Conservation (phyloP, 2,888 invertebrate species). For the Platycnemis pennipes region DNA sequence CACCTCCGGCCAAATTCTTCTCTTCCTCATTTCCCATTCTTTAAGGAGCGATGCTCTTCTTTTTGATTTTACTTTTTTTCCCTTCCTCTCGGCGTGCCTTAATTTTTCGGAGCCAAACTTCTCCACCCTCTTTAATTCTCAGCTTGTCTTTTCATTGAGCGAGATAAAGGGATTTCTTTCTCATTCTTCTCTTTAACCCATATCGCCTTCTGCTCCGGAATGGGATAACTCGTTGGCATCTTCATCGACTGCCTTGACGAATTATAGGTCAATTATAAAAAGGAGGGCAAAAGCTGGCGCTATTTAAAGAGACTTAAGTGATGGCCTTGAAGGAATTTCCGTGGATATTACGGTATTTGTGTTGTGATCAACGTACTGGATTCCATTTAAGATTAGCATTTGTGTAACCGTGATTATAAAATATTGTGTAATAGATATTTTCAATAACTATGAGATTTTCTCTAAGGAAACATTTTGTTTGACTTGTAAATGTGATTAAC, state of each 20-base stretch:
- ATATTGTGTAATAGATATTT: too few relatives aligned
- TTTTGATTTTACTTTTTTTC: not conserved
- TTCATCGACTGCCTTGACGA: constrained; percentile 34
- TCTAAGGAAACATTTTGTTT: too few relatives aligned
- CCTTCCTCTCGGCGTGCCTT: constrained; percentile 7
- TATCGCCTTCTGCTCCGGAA: constrained; percentile 21
- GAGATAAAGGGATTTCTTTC: constrained; percentile 48
- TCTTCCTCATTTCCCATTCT: constrained; percentile 43
- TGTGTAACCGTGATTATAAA: too few relatives aligned
- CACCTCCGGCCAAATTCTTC: constrained; percentile 3
- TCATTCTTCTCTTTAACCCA: constrained; percentile 9
- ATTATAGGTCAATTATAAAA: constrained; percentile 48
- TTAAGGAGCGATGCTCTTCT: constrained; percentile 47
- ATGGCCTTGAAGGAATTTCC: not conserved
- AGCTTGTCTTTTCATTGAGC: constrained; percentile 49
- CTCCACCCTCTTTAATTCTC: constrained; percentile 36
- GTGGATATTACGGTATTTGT: not conserved
- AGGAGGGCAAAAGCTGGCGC: not conserved
- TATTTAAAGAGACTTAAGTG: not conserved
- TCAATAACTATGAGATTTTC: too few relatives aligned
- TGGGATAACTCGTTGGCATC: constrained; percentile 3
- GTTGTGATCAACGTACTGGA: not conserved
- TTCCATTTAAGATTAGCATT: too few relatives aligned
- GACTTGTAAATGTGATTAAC: too few relatives aligned
- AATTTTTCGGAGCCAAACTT: constrained; percentile 32